Conservation (phyloP, 1,140 invertebrate genomes). For the Xylocopa sonorina region DNA sequence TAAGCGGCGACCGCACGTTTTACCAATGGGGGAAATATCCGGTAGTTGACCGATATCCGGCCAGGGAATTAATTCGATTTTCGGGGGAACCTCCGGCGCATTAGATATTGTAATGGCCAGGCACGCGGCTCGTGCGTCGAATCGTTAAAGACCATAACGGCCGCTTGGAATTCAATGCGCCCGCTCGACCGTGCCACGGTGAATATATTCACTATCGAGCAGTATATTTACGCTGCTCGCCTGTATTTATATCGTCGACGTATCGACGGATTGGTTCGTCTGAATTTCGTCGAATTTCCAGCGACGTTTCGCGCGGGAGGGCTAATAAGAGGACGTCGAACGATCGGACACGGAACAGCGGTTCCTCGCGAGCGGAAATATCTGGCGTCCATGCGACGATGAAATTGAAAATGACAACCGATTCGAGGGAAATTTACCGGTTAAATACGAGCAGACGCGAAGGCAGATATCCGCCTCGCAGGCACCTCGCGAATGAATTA, state of each 20-base stretch:
- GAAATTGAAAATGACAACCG: too few relatives aligned
- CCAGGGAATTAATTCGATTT: slow-evolving; percentile 62
- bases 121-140: slow-evolving; percentile 47
- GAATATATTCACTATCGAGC: slow-evolving; percentile 45
- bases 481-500: background rate
- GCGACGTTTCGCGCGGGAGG: too few relatives aligned
- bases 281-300: background rate
- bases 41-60: slow-evolving; percentile 63
- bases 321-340: too few relatives aligned
- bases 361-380: too few relatives aligned
- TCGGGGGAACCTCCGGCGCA: slow-evolving; percentile 35
- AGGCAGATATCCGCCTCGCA: too few relatives aligned
- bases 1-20: slow-evolving; percentile 36
- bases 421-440: too few relatives aligned
- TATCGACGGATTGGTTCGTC: background rate
- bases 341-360: too few relatives aligned
- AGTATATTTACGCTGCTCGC: slow-evolving; percentile 14
- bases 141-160: slow-evolving; percentile 53
- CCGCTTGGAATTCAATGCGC: slow-evolving; percentile 55
- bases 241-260: slow-evolving; percentile 13
- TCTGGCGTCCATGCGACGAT: too few relatives aligned
- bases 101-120: slow-evolving; percentile 61
- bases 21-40: slow-evolving; percentile 47
- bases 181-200: background rate
- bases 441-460: too few relatives aligned